Conservation (phyloP, 2,888 invertebrate species). For the Lacanobia oleracea region DNA sequence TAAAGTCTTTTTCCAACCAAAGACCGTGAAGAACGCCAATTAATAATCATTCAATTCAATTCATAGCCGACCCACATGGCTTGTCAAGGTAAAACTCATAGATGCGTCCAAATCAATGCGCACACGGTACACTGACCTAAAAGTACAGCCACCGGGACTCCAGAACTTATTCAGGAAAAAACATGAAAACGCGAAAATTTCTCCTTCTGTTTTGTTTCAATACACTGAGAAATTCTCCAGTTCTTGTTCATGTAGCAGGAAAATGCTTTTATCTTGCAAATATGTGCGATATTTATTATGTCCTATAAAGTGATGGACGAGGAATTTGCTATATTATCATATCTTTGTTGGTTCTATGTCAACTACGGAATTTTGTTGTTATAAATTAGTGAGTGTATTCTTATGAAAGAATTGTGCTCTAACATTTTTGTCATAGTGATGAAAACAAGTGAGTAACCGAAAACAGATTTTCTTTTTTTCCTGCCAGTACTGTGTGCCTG, state of each 20-base stretch:
- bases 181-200: slow-evolving; percentile 33
- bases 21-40: slow-evolving; percentile 19
- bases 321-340: slow-evolving; percentile 44
- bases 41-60: slow-evolving; percentile 52
- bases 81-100: slow-evolving; percentile 54
- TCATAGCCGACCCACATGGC: slow-evolving; percentile 18
- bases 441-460: neutral
- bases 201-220: slow-evolving; percentile 26
- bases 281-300: slow-evolving; percentile 48
- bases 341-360: slow-evolving; percentile 28
- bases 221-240: slow-evolving; percentile 52
- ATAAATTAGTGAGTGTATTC: slow-evolving; percentile 1
- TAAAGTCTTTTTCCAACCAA: neutral
- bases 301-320: slow-evolving; percentile 38
- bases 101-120: slow-evolving; percentile 57
- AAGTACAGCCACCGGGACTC: slow-evolving; percentile 41
- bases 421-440: neutral
- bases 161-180: slow-evolving; percentile 45
- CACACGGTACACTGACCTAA: slow-evolving; percentile 41
- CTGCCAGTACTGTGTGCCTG: too few relatives aligned
- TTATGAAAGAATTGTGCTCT: slow-evolving; percentile 3
- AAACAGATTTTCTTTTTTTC: too few relatives aligned
- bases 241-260: slow-evolving; percentile 51
- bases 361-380: slow-evolving; percentile 28
- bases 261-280: slow-evolving; percentile 56